phyloP scores from a whole-genome alignment of 2,888 invertebrate genomes.

The Salpingus planirostris region DNA sequence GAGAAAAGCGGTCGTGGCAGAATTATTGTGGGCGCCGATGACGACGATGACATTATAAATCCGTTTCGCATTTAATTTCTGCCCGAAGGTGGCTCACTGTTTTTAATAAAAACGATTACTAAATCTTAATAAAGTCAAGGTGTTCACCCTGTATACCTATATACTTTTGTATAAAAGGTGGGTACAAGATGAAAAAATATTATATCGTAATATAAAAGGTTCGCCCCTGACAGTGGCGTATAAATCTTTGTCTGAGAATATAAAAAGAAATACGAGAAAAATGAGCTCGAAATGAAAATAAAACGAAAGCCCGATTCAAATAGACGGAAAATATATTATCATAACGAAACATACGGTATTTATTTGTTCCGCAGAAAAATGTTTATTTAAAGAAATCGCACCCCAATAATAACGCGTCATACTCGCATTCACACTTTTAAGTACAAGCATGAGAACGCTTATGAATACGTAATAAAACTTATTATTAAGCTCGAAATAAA shows the following conservation, averaged over 20 bases:
- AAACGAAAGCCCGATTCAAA: conserved; percentile 39
- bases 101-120: conserved; percentile 29
- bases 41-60: conserved; percentile 7
- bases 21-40: too few relatives aligned
- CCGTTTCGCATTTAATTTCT: conserved; percentile 12
- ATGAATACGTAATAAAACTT: conserved; percentile 41
- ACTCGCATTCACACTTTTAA: too few relatives aligned
- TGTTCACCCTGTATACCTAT: conserved; percentile 26
- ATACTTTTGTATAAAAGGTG: too few relatives aligned
- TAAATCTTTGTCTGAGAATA: conserved; percentile 43
- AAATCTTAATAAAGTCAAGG: conserved; percentile 34
- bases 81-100: too few relatives aligned
- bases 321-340: conserved; percentile 40
- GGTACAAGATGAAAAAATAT: conserved; percentile 41
- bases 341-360: conserved; percentile 31
- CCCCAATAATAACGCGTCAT: conserved; percentile 1
- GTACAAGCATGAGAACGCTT: too few relatives aligned
- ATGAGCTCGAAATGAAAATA: conserved; percentile 42
- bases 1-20: too few relatives aligned
- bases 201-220: conserved; percentile 42
- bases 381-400: conserved; percentile 20
- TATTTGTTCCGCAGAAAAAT: conserved; percentile 23
- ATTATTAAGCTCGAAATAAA: conserved; percentile 37
- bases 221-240: conserved; percentile 37
- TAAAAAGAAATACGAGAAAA: conserved; percentile 42